phyloP scores from a whole-genome alignment of 2,888 invertebrate species.

The Zele albiditarsus region DNA sequence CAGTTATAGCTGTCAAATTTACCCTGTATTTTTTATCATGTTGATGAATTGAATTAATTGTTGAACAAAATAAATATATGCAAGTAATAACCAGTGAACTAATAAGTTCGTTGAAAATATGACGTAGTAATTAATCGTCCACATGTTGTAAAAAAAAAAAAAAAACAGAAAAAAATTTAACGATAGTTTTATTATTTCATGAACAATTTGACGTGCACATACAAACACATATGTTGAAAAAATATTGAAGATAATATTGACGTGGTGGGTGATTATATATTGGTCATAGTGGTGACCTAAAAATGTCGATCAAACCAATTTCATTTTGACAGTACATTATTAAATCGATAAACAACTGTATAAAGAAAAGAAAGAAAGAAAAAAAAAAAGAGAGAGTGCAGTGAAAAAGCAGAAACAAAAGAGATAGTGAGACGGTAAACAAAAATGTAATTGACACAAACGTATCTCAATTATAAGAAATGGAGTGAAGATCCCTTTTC shows the following conservation, averaged over 20 bases:
- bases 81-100: too few species aligned
- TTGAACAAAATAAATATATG: too few species aligned
- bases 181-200: conserved; percentile 2
- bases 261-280: neutral
- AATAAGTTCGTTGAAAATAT: too few species aligned
- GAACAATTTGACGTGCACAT: neutral
- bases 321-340: neutral
- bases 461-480: neutral
- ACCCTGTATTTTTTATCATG: neutral
- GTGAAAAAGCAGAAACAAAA: neutral
- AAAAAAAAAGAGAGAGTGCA: neutral
- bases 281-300: neutral
- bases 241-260: neutral
- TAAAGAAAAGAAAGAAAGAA: neutral
- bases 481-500: conserved; percentile 18
- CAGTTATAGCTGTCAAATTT: neutral
- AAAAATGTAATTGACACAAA: conserved; percentile 10
- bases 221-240: neutral
- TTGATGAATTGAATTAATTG: too few species aligned
- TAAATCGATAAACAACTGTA: neutral
- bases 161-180: too few species aligned
- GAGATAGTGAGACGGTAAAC: neutral
- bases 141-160: too few species aligned
- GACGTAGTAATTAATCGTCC: too few species aligned
- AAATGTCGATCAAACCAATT: neutral